Conservation (phyloP, 2,888 invertebrate genomes). For the Geotrupes spiniger region DNA sequence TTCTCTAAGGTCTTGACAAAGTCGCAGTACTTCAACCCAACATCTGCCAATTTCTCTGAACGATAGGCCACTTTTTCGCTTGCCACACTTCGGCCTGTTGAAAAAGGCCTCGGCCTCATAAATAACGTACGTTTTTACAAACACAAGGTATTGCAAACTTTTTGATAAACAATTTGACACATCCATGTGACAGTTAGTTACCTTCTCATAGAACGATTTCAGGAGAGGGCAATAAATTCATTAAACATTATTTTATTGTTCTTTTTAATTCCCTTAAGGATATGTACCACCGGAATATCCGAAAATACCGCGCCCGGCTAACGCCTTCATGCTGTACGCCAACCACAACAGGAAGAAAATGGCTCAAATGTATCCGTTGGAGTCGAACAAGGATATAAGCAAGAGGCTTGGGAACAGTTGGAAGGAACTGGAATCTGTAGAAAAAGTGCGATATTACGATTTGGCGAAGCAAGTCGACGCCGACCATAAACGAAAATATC, state of each 20-base stretch:
- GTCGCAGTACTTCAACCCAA: too few species aligned
- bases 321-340: constrained; percentile 64
- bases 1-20: too few species aligned
- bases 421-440: constrained; percentile 55
- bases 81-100: neutral
- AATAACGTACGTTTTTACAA: too few species aligned
- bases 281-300: constrained; percentile 17
- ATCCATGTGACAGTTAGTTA: too few species aligned
- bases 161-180: too few species aligned
- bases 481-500: constrained; percentile 62
- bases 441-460: constrained; percentile 56
- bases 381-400: constrained; percentile 62
- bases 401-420: constrained; percentile 58
- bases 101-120: too few species aligned
- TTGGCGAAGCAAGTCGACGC: constrained; percentile 56
- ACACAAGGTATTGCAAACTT: too few species aligned
- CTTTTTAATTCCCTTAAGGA: too few species aligned
- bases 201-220: too few species aligned
- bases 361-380: constrained; percentile 56
- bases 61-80: neutral
- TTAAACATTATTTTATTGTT: too few species aligned
- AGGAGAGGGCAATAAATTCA: too few species aligned
- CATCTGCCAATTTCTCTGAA: too few species aligned
- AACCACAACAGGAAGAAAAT: constrained; percentile 60
- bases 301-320: constrained; percentile 61